These are phyloP conservation scores for Boloria euphrosyne DNA, from an alignment of 2,888 invertebrate genomes.

Conservation along the genomic window DNA sequence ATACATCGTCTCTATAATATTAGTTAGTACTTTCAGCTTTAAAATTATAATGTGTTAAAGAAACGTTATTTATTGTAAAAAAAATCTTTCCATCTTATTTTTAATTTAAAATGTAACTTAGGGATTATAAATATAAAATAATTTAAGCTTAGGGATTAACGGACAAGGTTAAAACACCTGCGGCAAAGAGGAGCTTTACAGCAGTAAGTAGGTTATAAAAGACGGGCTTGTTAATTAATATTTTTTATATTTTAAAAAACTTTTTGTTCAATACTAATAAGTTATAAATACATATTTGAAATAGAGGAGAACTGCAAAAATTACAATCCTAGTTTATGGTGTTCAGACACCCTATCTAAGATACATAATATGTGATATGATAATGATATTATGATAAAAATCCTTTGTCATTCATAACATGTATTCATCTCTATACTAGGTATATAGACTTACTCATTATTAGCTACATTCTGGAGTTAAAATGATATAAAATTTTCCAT, in stretches of 20 bases:
- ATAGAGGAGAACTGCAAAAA: background rate
- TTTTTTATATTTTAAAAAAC: too few relatives aligned
- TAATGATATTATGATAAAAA: too few relatives aligned
- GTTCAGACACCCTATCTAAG: background rate
- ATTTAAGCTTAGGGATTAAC: conserved; percentile 20
- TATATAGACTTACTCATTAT: background rate
- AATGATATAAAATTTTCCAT: conserved; percentile 26
- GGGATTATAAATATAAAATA: conserved; percentile 1
- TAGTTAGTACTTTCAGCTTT: too few relatives aligned
- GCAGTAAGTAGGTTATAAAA: background rate
- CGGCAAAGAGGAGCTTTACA: conserved; percentile 6
- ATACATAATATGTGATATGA: background rate
- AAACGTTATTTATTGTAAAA: too few relatives aligned
- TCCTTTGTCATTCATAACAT: too few relatives aligned
- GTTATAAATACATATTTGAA: too few relatives aligned
- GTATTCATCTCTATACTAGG: too few relatives aligned
- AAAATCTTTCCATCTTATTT: background rate
- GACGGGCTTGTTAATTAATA: background rate
- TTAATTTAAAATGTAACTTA: background rate
- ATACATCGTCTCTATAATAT: too few relatives aligned
- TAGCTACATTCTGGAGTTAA: background rate
- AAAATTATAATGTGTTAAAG: too few relatives aligned
- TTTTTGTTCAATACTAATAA: too few relatives aligned
- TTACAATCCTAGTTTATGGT: background rate
- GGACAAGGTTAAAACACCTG: conserved; percentile 8